Conservation (phyloP, 2,797 vertebrate species). For the Galago senegalensis region DNA sequence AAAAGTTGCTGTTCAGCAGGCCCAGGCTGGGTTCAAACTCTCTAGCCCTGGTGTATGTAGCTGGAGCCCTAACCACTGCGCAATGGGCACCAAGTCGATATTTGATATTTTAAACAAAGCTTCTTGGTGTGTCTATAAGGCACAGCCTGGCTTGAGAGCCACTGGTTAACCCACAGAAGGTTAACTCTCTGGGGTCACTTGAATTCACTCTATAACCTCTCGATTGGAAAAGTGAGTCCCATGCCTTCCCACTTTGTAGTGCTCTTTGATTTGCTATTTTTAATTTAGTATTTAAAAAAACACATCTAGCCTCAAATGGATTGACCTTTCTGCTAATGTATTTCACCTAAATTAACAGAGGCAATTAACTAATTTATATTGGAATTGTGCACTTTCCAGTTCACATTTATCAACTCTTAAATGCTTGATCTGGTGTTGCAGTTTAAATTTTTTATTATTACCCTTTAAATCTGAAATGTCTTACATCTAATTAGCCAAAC, state of each 20-base stretch:
- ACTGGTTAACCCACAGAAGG: background rate
- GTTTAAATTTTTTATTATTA: constrained; percentile 93
- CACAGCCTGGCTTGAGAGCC: background rate
- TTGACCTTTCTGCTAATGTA: constrained; percentile 91
- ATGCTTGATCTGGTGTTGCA: constrained; percentile 86
- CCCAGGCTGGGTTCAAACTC: too few species aligned
- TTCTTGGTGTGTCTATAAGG: background rate
- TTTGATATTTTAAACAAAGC: background rate
- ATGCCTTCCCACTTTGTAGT: constrained; percentile 58
- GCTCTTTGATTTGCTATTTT: constrained; percentile 84
- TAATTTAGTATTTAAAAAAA: constrained; percentile 90
- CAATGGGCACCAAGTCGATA: background rate
- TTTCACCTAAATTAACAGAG: constrained; percentile 89
- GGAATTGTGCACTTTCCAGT: constrained; percentile 88
- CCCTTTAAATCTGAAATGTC: constrained; percentile 91
- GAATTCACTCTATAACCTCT: background rate
- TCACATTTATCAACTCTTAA: constrained; percentile 90
- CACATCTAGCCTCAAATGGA: constrained; percentile 87
- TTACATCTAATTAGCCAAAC: constrained; percentile 90
- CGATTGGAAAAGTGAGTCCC: background rate
- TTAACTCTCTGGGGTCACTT: background rate
- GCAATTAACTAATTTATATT: constrained; percentile 90
- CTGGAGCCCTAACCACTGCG: too few species aligned
- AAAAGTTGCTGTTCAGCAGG: too few species aligned
- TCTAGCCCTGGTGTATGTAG: too few species aligned